phyloP scores from a whole-genome alignment of 2,888 invertebrate genomes.

The Eupithecia dodoneata region DNA sequence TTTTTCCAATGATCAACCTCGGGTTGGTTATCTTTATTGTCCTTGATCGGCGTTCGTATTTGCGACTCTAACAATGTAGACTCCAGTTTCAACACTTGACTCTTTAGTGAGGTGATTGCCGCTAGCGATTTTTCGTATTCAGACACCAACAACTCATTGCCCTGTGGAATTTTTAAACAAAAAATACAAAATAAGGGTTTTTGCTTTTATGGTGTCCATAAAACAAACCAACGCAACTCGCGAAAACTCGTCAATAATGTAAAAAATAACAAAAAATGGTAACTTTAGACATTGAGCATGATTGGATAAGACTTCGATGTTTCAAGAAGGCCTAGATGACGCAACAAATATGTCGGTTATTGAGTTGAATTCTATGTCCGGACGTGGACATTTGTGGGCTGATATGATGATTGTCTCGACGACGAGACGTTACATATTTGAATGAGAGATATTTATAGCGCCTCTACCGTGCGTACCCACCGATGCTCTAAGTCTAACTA shows the following conservation, averaged over 20 bases:
- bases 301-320: too few species aligned
- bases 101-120: conserved; percentile 81
- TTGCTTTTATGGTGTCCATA: too few species aligned
- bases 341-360: too few species aligned
- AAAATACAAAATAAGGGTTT: background rate
- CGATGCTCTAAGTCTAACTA: too few species aligned
- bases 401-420: background rate
- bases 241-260: too few species aligned
- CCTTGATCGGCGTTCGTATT: conserved; percentile 63
- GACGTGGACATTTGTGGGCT: background rate
- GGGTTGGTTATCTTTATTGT: conserved; percentile 56
- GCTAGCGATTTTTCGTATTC: conserved; percentile 83
- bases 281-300: too few species aligned
- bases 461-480: too few species aligned
- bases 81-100: conserved; percentile 76
- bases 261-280: too few species aligned
- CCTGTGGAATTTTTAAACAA: conserved; percentile 55
- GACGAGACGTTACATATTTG: background rate
- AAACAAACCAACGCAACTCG: too few species aligned
- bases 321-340: too few species aligned
- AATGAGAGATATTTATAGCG: background rate
- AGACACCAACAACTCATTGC: conserved; percentile 79
- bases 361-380: background rate
- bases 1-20: conserved; percentile 77
- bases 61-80: conserved; percentile 75